These are phyloP conservation scores for Aphelenchoides besseyi DNA, from an alignment of 1,140 invertebrate species.

Conservation along the genomic window DNA sequence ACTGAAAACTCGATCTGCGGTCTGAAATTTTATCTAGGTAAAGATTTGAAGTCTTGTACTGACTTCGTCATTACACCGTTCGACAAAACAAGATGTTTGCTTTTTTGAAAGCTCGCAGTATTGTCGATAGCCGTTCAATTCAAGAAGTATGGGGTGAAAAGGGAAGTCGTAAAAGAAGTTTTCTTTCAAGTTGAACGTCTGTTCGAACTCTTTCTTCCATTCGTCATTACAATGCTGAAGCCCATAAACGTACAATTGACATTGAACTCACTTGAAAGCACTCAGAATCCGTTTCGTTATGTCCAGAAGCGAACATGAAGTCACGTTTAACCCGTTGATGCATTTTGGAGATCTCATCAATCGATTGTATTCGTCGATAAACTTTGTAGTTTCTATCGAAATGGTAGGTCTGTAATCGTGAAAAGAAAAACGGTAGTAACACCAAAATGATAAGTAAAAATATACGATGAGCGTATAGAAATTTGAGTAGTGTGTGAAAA, in stretches of 20 bases:
- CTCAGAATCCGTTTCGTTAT: conserved; percentile 52
- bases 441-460: no score
- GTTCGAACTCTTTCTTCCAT: conserved; percentile 53
- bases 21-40: conserved; percentile 28
- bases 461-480: no score
- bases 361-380: not conserved
- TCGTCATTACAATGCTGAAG: conserved; percentile 57
- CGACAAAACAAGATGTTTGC: conserved; percentile 59
- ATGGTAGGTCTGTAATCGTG: no score
- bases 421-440: no score
- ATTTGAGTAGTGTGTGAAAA: no score
- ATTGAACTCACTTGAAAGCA: conserved; percentile 55
- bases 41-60: not conserved
- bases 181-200: conserved; percentile 44
- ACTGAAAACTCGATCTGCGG: conserved; percentile 60
- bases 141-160: conserved; percentile 56
- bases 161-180: conserved; percentile 61
- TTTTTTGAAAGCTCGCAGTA: conserved; percentile 58
- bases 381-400: no score
- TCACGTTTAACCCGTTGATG: conserved; percentile 48
- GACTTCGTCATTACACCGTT: conserved; percentile 55
- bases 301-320: conserved; percentile 57
- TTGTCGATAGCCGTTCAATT: conserved; percentile 47
- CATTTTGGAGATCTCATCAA: not conserved
- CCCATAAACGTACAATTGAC: not conserved